Evolutionary conservation across 2,797 vertebrate species (phyloP).

Genomic region (Peromyscus attwateri): DNA sequence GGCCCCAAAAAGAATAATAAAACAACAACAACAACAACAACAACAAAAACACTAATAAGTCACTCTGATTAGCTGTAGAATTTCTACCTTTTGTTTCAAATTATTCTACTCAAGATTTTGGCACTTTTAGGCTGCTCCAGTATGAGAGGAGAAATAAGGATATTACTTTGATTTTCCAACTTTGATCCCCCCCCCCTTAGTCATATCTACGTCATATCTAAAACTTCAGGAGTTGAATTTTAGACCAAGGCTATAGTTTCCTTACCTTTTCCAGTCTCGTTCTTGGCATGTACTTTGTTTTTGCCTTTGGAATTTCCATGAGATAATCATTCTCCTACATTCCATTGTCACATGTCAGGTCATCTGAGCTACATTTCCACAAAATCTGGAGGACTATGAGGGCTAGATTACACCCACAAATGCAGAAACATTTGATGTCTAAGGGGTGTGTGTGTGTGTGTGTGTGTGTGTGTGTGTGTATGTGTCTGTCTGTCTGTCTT

Average conservation of each 20-base stretch:
- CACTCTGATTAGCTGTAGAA: not conserved
- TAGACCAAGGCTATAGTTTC: constrained; percentile 6
- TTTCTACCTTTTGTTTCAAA: constrained; percentile 9
- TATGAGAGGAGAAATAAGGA: not conserved
- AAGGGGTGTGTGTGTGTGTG: not conserved
- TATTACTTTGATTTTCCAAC: not conserved
- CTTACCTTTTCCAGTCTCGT: not conserved
- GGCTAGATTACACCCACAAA: not conserved
- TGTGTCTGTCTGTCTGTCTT: not conserved
- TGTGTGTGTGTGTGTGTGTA: too few relatives aligned
- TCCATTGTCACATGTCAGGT: not conserved
- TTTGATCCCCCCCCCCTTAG: not conserved
- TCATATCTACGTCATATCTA: not conserved
- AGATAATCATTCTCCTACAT: not conserved
- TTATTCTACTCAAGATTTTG: not conserved
- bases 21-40: too few relatives aligned
- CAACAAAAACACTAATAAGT: not conserved
- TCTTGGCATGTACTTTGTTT: not conserved
- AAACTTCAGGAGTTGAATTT: constrained; percentile 32
- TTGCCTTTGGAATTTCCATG: not conserved
- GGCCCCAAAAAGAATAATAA: too few relatives aligned
- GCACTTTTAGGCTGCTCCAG: not conserved
- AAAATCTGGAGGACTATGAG: not conserved
- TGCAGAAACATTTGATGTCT: not conserved
- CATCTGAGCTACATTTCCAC: not conserved